Evolutionary conservation across 2,113 vertebrate genomes (phyloP), one percentile per base, ranked within the genome.

Genomic region (Xenus cinereus): DNA sequence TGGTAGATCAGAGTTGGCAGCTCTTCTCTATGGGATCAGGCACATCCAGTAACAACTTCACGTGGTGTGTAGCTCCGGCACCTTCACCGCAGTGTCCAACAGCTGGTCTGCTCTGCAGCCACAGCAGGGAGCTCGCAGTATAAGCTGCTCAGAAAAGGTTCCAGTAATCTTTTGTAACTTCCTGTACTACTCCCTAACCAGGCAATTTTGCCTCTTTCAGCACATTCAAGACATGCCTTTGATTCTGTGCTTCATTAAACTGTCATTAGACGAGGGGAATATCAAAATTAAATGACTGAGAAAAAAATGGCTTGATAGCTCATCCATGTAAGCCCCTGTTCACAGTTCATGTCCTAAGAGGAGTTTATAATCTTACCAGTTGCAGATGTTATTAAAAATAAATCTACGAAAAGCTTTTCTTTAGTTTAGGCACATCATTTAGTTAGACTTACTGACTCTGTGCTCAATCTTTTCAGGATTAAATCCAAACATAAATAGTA

Each of bases 221-320:
- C 95, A 93, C 89, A 79, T 97, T 95, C 71, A 78, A 73, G 74
- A 66, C 87, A 87, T 97, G 91, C 53, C 16, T 81, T 98, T 98
- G 95, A 95, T 96, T 97, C 95, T 96, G 89, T 95, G 91, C 96
- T 97, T 97, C 97, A 97, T 98, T 98, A 97, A 97, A 94, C n/a
- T 86, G 97, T 97, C 96, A 95, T 98, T 98, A 97, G 68, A 93
- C 72, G 50, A 81, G 64, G 71, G 89, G 83, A 94, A 95, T 96
- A 95, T 95, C 79, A 95, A 94, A 98, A 97, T 86, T 78, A 96
- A 92, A 96, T 93, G 87, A 95, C 87, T 90, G 62, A 89, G 45
- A 63, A 97, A 95, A 84, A 77, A 94, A 84, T 79, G 39, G 51
- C 81, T 94, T 75, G 69, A 66, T 95, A 95, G 91, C 46, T 96